These are phyloP conservation scores for Acomys russatus DNA, from an alignment of 2,797 vertebrate species.

Conservation along the genomic window DNA sequence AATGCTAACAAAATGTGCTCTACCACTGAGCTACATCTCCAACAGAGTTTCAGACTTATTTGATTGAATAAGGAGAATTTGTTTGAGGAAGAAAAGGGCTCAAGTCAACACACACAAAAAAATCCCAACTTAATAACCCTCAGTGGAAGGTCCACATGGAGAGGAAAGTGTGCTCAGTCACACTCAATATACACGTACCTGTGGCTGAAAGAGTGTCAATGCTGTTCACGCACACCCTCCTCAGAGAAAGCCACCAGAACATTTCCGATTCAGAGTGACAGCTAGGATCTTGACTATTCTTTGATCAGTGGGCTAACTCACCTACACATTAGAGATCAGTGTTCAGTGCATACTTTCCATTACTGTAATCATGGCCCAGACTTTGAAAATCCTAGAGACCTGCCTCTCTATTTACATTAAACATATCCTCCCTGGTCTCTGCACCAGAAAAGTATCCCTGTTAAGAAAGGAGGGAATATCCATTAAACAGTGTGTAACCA, in stretches of 20 bases:
- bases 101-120: background rate
- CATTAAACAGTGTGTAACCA: slow-evolving; percentile 48
- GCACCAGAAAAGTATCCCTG: slow-evolving; percentile 27
- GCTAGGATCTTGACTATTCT: background rate
- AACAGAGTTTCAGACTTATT: slow-evolving; percentile 49
- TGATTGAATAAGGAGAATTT: background rate
- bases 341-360: slow-evolving; percentile 56
- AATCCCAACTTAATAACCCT: slow-evolving; percentile 25
- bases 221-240: background rate
- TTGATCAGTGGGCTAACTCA: background rate
- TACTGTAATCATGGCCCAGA: slow-evolving; percentile 60
- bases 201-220: background rate
- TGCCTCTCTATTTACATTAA: slow-evolving; percentile 69
- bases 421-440: slow-evolving; percentile 53
- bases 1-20: background rate
- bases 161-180: background rate
- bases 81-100: slow-evolving; percentile 5
- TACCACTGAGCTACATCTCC: background rate
- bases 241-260: background rate
- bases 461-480: slow-evolving; percentile 28
- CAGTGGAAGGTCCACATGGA: background rate
- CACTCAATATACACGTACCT: too few species aligned
- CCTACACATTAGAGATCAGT: background rate
- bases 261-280: background rate
- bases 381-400: slow-evolving; percentile 65